Base-by-base conservation (phyloP, 2,113 vertebrate species). In the Heterotilapia buettikoferi region DNA sequence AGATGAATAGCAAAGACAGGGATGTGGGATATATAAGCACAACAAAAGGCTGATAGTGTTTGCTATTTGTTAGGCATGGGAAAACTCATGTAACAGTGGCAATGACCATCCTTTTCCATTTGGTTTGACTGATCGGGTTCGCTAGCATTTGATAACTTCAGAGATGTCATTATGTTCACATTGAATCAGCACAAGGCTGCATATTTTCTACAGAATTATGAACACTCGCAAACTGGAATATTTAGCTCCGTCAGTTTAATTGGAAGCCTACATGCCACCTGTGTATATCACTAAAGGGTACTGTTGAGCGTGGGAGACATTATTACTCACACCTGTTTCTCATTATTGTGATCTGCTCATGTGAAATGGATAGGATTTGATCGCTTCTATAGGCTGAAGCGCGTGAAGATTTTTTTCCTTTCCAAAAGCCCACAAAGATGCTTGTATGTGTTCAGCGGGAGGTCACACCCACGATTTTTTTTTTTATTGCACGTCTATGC, bases 301-400 rank as follows among this genome's bases (percentile, higher is more conserved):
- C 66, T 36, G 59, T 57, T 84, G 82, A 84, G 83, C 57, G 66
- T 89, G 45, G 80, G 57, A 80, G 66, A 82, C 54, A 47, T 84
- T 90, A 86, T 90, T 78, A 88, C 83, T 90, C 80, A 86, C 85
- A 90, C 87, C 63, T 76, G 66, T 71, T 83, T 45, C 56, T 89
- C 71, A 33, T 78, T n/a, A 47, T 47, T 59, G 38, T 84, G 38
- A 57, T 47, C 83, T 38, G 86, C 52, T 59, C 43, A 83, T 50
- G 71, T 78, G 43, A 78, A 78, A 78, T 78, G 71, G 6, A 78
- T 78, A 78, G 71, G 4, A 50, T 78, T 78, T 2, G 16, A 78
- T 13, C 3, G 71, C 43, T 78, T 78, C 43, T 31, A 18, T 19
- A 50, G 71, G 6, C 71, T 78, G 71, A 78, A 50, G 16, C 4